phyloP scores from a whole-genome alignment of 92 coral and sea anemone genomes.

The Scolanthus callimorphus region DNA sequence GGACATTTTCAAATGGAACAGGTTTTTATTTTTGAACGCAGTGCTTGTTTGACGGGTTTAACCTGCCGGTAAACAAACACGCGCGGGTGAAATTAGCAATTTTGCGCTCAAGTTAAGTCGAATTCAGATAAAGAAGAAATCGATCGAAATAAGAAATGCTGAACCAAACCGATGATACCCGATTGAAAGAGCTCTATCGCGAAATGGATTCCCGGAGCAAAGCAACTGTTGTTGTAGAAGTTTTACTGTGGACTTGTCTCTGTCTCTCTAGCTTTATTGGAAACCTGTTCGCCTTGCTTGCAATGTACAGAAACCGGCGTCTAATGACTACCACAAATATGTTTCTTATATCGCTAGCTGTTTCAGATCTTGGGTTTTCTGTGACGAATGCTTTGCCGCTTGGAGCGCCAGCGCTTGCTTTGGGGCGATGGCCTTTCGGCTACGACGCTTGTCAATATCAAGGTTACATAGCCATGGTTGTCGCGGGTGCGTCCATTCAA shows the following conservation, averaged over 20 bases:
- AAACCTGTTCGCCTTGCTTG: slow-evolving; percentile 13
- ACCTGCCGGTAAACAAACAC: too few species aligned
- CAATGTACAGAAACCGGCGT: slow-evolving; percentile 8
- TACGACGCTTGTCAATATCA: slow-evolving; percentile 25
- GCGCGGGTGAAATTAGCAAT: too few species aligned
- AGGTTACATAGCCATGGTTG: slow-evolving; percentile 14
- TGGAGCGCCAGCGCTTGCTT: neutral
- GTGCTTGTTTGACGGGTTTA: too few species aligned
- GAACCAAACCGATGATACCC: neutral
- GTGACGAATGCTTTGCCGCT: slow-evolving; percentile 6
- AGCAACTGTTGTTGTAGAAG: neutral
- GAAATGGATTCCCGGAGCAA: neutral
- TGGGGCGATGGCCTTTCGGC: slow-evolving; percentile 32
- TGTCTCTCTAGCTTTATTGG: slow-evolving; percentile 5
- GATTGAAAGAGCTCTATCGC: neutral
- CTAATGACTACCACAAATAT: slow-evolving; percentile 20
- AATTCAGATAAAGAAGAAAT: too few species aligned
- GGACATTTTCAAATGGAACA: too few species aligned
- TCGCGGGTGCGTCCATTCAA: slow-evolving; percentile 29
- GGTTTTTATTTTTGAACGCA: too few species aligned
- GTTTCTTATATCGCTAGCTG: slow-evolving; percentile 40
- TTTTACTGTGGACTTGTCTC: neutral
- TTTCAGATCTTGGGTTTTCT: slow-evolving; percentile 33
- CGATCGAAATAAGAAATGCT: too few species aligned
- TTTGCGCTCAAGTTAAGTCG: too few species aligned